Evolutionary conservation across 2,797 vertebrate genomes (phyloP), one percentile per base, ranked within the genome.

Genomic region (Xenentodon cancila): DNA sequence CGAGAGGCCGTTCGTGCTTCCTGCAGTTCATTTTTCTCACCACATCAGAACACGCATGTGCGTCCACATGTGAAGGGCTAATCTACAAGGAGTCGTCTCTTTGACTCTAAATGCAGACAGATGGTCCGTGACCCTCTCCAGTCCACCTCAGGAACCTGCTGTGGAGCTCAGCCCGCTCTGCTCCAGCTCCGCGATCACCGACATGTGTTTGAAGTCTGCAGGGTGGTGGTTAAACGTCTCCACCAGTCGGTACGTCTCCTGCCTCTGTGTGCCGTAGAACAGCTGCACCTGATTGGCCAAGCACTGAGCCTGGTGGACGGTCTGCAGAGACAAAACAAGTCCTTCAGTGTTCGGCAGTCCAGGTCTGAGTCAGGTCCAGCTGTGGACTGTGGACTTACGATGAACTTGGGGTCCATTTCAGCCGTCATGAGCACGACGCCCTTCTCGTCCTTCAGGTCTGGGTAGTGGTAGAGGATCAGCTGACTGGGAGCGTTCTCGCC

Each of bases 261-360:
- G 89, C 68, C 88, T 85, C 67, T 95, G 92, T 0, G 95, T 91
- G 7, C 93, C 94, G n/a, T 98, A 99, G 92, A 99, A 99, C n/a
- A 99, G 94, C 87, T 98, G 96, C 76, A 97, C 96, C 89, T 99
- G 96, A 91, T 92, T 99, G 50, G 96, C 97, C 72, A 99, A 89
- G 78, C 97, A 99, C 89, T 97, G 97, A 2, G 97, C 96, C 87
- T 97, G 95, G 0, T 92, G 94, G 49, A 97, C 92, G 2, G 86
- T 94, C 97, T 99, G 93, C 6, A 11, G 7, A 12, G n/a, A 52
- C 16, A 22, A 30, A 11, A 9, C 3, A 25, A 25, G 25, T 3
- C 47, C 5, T 15, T 3, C 20, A 22, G 12, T 25, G 25, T 25
- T 25, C 5, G 25, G 25, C 5, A 6, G 32, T 32, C 32, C 32